These are phyloP conservation scores for Noctua fimbriata DNA, from an alignment of 2,888 invertebrate species.

Conservation along the genomic window DNA sequence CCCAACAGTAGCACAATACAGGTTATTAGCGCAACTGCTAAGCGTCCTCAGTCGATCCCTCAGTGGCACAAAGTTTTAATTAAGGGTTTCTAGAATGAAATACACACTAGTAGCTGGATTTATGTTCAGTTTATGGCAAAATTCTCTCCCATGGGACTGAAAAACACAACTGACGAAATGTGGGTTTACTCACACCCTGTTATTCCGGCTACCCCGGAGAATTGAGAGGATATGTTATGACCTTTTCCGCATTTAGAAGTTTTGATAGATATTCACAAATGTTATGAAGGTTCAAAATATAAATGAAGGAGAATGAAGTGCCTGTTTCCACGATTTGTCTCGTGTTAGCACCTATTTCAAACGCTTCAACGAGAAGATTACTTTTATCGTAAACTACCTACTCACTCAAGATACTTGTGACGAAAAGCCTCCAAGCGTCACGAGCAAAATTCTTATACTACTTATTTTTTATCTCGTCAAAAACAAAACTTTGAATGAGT, in stretches of 20 bases:
- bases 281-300: background rate
- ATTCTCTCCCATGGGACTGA: background rate
- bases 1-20: background rate
- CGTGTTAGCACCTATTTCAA: background rate
- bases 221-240: background rate
- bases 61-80: slow-evolving; percentile 6
- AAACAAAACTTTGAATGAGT: slow-evolving; percentile 38
- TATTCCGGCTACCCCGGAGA: background rate
- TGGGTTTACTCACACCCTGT: background rate
- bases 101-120: background rate
- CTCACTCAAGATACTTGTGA: background rate
- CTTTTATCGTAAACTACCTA: slow-evolving; percentile 26
- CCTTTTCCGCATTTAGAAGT: background rate
- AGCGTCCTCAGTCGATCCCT: background rate
- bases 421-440: slow-evolving; percentile 5
- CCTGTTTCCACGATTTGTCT: background rate
- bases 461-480: slow-evolving; percentile 23
- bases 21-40: background rate
- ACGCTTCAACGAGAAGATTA: slow-evolving; percentile 5
- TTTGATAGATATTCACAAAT: background rate
- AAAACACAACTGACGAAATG: background rate
- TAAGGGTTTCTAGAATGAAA: background rate
- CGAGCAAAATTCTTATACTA: slow-evolving; percentile 16
- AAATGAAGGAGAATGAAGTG: background rate
- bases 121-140: background rate